Evolutionary conservation across 1,140 invertebrate species (phyloP), one percentile per base, ranked within the genome.

Genomic region (Megathymus violae): DNA sequence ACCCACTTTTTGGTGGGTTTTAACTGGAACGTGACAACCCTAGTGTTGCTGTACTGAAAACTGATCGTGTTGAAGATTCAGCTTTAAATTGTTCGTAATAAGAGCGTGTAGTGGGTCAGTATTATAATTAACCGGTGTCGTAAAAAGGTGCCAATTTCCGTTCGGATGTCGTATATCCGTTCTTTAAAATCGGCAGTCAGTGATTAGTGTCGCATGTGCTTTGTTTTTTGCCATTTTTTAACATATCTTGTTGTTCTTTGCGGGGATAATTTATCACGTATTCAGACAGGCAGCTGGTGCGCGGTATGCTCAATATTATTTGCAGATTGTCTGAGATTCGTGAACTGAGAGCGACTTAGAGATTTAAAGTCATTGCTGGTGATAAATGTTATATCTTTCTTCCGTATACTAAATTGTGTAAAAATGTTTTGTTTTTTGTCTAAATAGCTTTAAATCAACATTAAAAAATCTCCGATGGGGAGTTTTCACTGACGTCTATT

Each of bases 61-160:
- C 19, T 17, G 9, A 1, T 52, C 10, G 11, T 5, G 22, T 13
- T 13, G 10, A 9, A 71, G 41, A 56, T 47, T 71, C 17, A 60
- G 66, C 62, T 27, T 64, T 78, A 69, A 41, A 1, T 1, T 10
- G 6, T 64, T 11, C 14, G 36, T 19, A 43, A 44, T 54, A 54
- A 22, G 62, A 27, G 43, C 48, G 13, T 27, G 15, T 16, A 25
- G 13, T 38, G 46, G 11, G 27, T 38, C 44, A 46, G 60, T 38
- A 11, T 59, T 46, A 62, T 62, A 64, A 58, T 62, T 58, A 50
- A 41, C 51, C 66, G 62, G 65, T 70, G 71, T 44, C 58, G 65
- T 76, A 88, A 89, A 88, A 88, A 90, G 76, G 74, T 85, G 85
- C 88, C 88, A 88, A 89, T 90, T 83, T 90, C 86, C 86, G 86